A percentile compares a stretch with the other conserved stretches of the same genome.
phyloP scores from a whole-genome alignment of 1,140 invertebrate species.

The Trachymyrmex septentrionalis region DNA sequence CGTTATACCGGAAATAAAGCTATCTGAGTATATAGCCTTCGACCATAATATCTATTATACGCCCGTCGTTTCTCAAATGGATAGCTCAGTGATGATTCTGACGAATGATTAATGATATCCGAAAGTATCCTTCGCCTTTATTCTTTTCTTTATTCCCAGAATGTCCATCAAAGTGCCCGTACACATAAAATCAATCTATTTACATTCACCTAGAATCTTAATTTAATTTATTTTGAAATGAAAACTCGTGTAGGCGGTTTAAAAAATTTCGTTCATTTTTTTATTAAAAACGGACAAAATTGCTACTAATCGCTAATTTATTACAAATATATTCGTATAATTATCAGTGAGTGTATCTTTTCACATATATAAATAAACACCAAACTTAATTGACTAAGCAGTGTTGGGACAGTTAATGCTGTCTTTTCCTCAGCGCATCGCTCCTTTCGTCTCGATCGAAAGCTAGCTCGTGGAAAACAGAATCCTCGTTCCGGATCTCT shows the following conservation, averaged over 20 bases:
- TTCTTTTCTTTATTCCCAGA: slow-evolving; percentile 38
- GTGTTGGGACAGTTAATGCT: not conserved
- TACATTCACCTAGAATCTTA: not conserved
- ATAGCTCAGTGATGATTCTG: slow-evolving; percentile 73
- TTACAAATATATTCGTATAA: not conserved
- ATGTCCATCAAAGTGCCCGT: not conserved
- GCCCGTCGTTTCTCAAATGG: slow-evolving; percentile 67
- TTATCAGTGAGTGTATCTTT: not conserved
- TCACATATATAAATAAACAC: not conserved
- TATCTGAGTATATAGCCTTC: slow-evolving; percentile 66
- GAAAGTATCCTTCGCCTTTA: slow-evolving; percentile 32
- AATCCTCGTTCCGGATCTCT: slow-evolving; percentile 64
- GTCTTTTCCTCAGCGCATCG: slow-evolving; percentile 1
- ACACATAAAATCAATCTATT: slow-evolving; percentile 51
- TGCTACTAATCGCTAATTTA: too few relatives aligned
- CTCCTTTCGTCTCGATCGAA: slow-evolving; percentile 60
- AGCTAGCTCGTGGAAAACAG: slow-evolving; percentile 59
- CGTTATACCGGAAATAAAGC: slow-evolving; percentile 61
- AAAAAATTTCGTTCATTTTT: not conserved
- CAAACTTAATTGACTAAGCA: not conserved
- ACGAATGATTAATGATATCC: slow-evolving; percentile 79
- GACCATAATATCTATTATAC: slow-evolving; percentile 76
- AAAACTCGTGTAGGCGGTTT: not conserved
- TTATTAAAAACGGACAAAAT: too few relatives aligned
- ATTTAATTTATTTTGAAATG: slow-evolving; percentile 38